Base-by-base conservation (phyloP, 2,888 invertebrate species). In the Euplexia lucipara region DNA sequence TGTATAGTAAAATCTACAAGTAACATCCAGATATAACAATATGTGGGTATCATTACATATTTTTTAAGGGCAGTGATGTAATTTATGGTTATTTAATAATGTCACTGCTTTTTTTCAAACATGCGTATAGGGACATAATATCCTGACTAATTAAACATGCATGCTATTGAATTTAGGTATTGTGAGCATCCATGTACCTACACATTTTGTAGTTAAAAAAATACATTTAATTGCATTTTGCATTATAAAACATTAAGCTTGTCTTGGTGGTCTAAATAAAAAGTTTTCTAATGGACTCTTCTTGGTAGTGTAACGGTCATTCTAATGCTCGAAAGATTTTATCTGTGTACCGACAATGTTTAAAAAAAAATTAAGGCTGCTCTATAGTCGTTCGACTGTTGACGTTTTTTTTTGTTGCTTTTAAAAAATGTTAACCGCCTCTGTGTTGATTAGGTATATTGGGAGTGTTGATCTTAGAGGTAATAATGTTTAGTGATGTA, bases 301-400 rank as follows among this genome's bases (percentile, higher is more conserved):
- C 26, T 12, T 22, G 9, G 0, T 7, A 3, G 18, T 69, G 26
- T 69, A 56, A 37, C 52, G 39, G 47, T 32, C 12, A 8, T 20
- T 42, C 20, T 20, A 44, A 32, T 26, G 20, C 3, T 30, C 1
- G n/a, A 30, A 32, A 16, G 57, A 58, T 69, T 52, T 32, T 70
- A 74, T 73, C 56, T 26, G 22, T 4, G 18, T 68, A 73, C 47
- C 42, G 3, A 10, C 64, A 26, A 9, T 3, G 51, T 47, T 47
- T 42, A 0, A 39, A 39, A 0, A 32, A 51, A 51, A 35, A 14
- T 30, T 3, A 34, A 54, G 63, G 68, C 58, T 47, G n/a, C 0
- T 16, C 16, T 35, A n/a, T 20, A 9, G 12, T 0, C 16, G 1
- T 22, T 22, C 2, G 14, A 2, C 9, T n/a, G 9, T 41, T 22